Conservation (phyloP, 2,113 vertebrate species). For the Crotophaga sulcirostris region DNA sequence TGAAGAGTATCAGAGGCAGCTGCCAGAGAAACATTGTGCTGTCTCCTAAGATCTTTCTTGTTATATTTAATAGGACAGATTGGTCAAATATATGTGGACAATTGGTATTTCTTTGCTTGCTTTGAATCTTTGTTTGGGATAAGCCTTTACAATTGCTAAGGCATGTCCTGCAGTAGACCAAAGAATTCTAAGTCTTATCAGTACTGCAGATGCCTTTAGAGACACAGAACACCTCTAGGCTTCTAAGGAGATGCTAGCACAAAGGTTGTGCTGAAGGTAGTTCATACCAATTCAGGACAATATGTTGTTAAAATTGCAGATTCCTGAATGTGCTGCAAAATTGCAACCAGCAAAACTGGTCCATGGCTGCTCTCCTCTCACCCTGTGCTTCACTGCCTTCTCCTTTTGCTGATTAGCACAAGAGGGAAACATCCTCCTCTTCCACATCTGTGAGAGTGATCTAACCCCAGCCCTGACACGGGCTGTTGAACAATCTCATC, state of each 20-base stretch:
- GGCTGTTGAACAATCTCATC: neutral
- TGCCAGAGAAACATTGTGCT: neutral
- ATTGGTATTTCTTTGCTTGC: neutral
- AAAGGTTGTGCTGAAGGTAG: neutral
- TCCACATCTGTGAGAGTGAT: neutral
- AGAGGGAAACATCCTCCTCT: neutral
- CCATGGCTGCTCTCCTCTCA: neutral
- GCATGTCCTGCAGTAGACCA: neutral
- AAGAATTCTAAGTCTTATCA: neutral
- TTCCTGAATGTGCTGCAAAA: neutral
- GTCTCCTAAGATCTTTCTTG: neutral
- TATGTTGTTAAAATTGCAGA: neutral
- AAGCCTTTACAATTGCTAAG: neutral
- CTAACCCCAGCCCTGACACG: neutral
- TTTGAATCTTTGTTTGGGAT: neutral
- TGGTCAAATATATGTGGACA: neutral
- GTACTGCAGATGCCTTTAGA: neutral
- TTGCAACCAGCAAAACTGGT: neutral
- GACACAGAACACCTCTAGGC: neutral
- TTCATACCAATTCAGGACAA: neutral
- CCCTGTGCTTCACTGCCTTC: neutral
- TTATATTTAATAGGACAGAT: neutral
- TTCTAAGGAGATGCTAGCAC: neutral
- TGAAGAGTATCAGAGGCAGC: neutral
- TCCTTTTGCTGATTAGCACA: neutral